Percentiles rank a stretch among this genome's conserved stretches.
Conservation (phyloP, 2,797 vertebrate species). For the Ptychadena robeensis region DNA sequence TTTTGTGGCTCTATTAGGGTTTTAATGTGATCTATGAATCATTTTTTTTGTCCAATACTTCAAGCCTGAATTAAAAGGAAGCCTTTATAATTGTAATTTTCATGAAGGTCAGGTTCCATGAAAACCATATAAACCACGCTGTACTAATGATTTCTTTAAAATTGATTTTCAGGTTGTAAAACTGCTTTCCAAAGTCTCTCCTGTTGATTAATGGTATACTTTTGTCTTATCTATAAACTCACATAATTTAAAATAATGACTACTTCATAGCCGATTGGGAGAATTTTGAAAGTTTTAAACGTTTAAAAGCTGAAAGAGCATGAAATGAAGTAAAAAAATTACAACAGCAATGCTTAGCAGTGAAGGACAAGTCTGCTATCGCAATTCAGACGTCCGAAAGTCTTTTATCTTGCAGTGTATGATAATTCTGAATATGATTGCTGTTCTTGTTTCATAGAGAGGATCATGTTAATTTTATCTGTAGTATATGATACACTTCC, state of each 20-base stretch:
- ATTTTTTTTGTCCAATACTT: conserved; percentile 58
- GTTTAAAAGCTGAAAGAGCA: conserved; percentile 35
- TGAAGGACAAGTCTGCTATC: neutral
- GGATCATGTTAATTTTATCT: neutral
- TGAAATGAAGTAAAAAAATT: conserved; percentile 2
- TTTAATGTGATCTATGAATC: conserved; percentile 55
- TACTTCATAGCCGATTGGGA: conserved; percentile 36
- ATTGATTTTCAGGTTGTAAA: conserved; percentile 65
- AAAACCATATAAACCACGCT: conserved; percentile 64
- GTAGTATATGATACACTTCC: neutral
- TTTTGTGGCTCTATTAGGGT: conserved; percentile 57
- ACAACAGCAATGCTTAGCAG: neutral
- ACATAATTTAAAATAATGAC: conserved; percentile 62
- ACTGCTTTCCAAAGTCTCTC: conserved; percentile 57
- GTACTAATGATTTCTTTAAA: conserved; percentile 61
- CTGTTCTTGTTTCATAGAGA: neutral
- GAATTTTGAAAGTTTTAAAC: conserved; percentile 40
- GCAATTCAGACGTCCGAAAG: neutral
- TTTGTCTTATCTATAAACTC: conserved; percentile 52
- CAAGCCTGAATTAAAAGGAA: conserved; percentile 55
- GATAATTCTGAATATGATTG: neutral
- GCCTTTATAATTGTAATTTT: conserved; percentile 65
- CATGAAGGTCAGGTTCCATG: conserved; percentile 66
- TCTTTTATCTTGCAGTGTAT: neutral
- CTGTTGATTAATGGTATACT: conserved; percentile 58